phyloP scores from a whole-genome alignment of 2,113 vertebrate genomes.

The Panurus biarmicus region DNA sequence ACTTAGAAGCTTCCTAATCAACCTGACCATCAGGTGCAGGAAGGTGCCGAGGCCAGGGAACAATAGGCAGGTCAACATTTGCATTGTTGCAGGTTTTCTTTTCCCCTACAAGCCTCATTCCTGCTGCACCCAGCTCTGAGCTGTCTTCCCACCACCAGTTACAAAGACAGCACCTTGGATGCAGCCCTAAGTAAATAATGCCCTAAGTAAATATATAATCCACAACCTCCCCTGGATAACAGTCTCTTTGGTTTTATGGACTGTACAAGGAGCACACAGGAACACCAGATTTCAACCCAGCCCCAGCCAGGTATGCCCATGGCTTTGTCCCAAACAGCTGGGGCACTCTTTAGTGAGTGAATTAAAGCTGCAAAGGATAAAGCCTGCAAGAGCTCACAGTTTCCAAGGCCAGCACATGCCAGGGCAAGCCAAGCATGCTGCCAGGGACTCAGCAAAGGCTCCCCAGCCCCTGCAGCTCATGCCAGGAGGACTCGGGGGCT shows the following conservation, averaged over 20 bases:
- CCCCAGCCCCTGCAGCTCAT: neutral
- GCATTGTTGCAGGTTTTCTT: neutral
- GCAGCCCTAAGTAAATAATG: neutral
- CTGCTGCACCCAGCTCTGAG: neutral
- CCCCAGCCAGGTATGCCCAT: accelerated
- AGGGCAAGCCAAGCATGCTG: neutral
- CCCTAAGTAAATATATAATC: neutral
- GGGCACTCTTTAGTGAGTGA: neutral
- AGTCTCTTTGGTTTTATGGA: neutral
- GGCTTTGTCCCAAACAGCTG: neutral
- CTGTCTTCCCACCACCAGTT: neutral
- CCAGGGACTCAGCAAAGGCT: neutral
- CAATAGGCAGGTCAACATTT: accelerated
- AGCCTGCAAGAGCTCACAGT: neutral
- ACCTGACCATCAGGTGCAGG: neutral
- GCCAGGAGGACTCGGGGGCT: accelerated
- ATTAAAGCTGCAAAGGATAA: neutral
- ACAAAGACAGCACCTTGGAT: neutral
- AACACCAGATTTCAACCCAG: neutral
- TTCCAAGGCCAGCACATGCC: neutral
- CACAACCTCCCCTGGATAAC: neutral
- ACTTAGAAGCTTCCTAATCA: neutral
- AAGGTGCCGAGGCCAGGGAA: neutral
- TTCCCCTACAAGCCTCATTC: neutral
- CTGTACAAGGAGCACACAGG: neutral